Conservation (phyloP, 2,113 vertebrate genomes). For the Piprites chloris region DNA sequence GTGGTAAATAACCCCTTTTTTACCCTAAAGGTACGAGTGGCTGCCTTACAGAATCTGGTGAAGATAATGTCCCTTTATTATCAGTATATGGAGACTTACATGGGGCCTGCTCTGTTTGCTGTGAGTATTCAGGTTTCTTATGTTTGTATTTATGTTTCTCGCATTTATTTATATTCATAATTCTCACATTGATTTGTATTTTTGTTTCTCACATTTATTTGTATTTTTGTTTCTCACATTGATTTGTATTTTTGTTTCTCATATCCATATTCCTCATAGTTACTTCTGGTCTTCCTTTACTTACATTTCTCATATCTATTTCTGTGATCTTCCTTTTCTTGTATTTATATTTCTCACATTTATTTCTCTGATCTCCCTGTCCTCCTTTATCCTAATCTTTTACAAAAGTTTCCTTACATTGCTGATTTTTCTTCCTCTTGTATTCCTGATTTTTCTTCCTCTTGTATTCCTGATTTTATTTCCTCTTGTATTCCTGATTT, state of each 20-base stretch:
- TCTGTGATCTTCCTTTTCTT: background rate
- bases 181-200: background rate
- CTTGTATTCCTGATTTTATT: accelerated
- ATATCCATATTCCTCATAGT: background rate
- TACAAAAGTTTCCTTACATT: accelerated
- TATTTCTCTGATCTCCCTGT: background rate
- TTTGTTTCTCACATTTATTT: background rate
- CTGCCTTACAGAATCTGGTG: conserved; percentile 96
- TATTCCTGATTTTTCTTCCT: too few species aligned
- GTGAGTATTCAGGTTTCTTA: conserved; percentile 72
- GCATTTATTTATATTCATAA: background rate
- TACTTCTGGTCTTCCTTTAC: background rate
- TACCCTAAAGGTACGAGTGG: conserved; percentile 86
- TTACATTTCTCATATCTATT: background rate
- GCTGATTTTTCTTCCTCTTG: too few species aligned
- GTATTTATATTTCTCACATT: background rate
- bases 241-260: background rate
- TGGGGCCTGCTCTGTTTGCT: conserved; percentile 96
- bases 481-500: background rate
- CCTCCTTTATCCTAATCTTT: background rate
- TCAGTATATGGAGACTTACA: conserved; percentile 98
- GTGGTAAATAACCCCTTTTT: background rate
- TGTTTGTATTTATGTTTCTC: background rate
- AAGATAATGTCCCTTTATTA: conserved; percentile 99
- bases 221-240: background rate